phyloP scores from a whole-genome alignment of 2,888 invertebrate genomes.

The Cheilosia vulpina region DNA sequence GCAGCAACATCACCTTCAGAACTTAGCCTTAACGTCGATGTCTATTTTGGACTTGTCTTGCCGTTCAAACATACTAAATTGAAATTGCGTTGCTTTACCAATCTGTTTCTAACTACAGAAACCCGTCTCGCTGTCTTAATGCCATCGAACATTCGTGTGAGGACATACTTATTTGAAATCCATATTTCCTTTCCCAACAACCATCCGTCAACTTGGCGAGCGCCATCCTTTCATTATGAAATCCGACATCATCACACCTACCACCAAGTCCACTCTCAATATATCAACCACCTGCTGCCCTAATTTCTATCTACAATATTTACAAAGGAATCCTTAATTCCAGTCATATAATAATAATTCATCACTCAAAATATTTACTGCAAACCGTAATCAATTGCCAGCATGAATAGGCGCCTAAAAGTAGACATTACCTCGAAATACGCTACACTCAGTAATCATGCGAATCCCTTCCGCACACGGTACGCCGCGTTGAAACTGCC shows the following conservation, averaged over 20 bases:
- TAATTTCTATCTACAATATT: slow-evolving; percentile 19
- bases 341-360: neutral
- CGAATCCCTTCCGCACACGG: neutral
- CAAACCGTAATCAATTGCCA: slow-evolving; percentile 14
- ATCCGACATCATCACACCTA: neutral
- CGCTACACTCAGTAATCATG: slow-evolving; percentile 25
- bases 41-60: too few relatives aligned
- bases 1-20: too few relatives aligned
- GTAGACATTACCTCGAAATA: slow-evolving; percentile 30
- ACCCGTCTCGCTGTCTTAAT: too few relatives aligned
- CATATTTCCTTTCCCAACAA: too few relatives aligned
- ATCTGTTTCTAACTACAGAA: too few relatives aligned
- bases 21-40: too few relatives aligned
- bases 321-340: slow-evolving; percentile 25
- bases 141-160: too few relatives aligned
- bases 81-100: too few relatives aligned
- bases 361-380: neutral
- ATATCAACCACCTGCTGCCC: neutral
- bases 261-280: slow-evolving; percentile 3
- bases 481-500: slow-evolving; percentile 41
- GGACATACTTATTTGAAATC: too few relatives aligned
- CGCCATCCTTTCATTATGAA: too few relatives aligned
- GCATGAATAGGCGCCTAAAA: slow-evolving; percentile 53
- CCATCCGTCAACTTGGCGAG: too few relatives aligned
- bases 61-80: too few relatives aligned